A percentile compares a stretch with the other conserved stretches of the same genome.
phyloP scores from a whole-genome alignment of 1,140 invertebrate species.

The Daktulosphaira vitifoliae region DNA sequence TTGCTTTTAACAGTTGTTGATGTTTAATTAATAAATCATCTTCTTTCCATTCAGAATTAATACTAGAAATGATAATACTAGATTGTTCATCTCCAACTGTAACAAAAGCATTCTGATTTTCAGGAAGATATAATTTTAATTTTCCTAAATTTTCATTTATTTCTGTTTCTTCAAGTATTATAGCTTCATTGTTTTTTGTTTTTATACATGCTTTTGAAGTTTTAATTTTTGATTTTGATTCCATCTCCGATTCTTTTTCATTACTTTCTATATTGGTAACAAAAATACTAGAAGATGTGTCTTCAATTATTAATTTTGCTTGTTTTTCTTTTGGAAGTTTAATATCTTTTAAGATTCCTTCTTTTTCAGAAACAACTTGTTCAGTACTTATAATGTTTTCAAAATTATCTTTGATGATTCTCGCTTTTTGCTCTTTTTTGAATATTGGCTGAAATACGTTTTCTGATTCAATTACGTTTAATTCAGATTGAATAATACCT shows the following conservation, averaged over 20 bases:
- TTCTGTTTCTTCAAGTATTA: slow-evolving; percentile 41
- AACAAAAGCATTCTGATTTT: slow-evolving; percentile 43
- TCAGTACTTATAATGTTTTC: slow-evolving; percentile 23
- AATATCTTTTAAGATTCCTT: slow-evolving; percentile 34
- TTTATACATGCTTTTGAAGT: background rate
- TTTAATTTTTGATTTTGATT: slow-evolving; percentile 14
- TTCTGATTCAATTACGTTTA: slow-evolving; percentile 1
- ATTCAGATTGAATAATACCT: background rate
- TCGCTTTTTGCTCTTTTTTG: background rate
- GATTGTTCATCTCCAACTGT: slow-evolving; percentile 44
- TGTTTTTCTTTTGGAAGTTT: background rate
- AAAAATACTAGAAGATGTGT: slow-evolving; percentile 28
- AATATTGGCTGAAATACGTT: background rate
- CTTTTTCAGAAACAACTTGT: slow-evolving; percentile 42
- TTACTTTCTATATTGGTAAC: slow-evolving; percentile 38
- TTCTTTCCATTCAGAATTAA: slow-evolving; percentile 46
- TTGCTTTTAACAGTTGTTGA: background rate
- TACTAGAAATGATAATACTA: slow-evolving; percentile 46
- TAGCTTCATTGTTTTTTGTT: background rate
- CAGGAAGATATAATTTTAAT: slow-evolving; percentile 40
- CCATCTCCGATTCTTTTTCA: slow-evolving; percentile 39
- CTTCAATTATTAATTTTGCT: slow-evolving; percentile 15
- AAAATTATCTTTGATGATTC: background rate
- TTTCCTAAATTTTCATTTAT: slow-evolving; percentile 42
- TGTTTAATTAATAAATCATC: slow-evolving; percentile 23